A percentile compares a stretch with the other conserved stretches of the same genome.
Conservation (phyloP, 2,113 vertebrate genomes). For the Osmerus eperlanus region DNA sequence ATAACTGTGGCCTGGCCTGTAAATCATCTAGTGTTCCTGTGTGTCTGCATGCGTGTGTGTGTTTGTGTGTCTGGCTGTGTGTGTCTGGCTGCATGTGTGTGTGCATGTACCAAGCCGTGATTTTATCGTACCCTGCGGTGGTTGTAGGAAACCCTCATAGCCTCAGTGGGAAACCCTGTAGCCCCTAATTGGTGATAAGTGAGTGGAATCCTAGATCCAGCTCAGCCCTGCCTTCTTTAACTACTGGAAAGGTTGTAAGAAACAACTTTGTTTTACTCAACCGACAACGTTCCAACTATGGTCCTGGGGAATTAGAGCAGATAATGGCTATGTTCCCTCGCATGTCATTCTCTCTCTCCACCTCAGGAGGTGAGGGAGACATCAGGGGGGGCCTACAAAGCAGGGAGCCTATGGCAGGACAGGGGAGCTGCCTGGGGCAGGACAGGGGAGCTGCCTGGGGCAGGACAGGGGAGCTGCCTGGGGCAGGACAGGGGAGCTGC, state of each 20-base stretch:
- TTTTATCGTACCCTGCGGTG: constrained; percentile 4
- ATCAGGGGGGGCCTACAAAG: no score
- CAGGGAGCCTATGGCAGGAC: no score
- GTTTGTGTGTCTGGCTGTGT: neutral
- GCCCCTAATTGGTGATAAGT: constrained; percentile 14
- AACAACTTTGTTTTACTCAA: constrained; percentile 38
- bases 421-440: no score
- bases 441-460: no score
- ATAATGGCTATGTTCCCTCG: no score
- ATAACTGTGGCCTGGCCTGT: constrained; percentile 11
- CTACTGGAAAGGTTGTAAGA: constrained; percentile 54
- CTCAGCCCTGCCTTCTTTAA: constrained; percentile 37
- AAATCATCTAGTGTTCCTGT: constrained; percentile 4
- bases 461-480: no score
- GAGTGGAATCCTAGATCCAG: constrained; percentile 30
- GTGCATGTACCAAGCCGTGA: neutral
- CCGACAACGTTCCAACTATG: constrained; percentile 42
- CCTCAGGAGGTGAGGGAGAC: no score
- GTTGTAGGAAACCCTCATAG: constrained; percentile 38
- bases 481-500: no score
- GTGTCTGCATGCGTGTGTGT: neutral
- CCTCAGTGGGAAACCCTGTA: constrained; percentile 18
- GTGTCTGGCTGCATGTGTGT: no score
- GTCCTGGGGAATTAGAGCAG: no score
- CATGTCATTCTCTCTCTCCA: no score